Conservation (phyloP, 2,797 vertebrate species). For the Ptychobarbus kaznakovi region DNA sequence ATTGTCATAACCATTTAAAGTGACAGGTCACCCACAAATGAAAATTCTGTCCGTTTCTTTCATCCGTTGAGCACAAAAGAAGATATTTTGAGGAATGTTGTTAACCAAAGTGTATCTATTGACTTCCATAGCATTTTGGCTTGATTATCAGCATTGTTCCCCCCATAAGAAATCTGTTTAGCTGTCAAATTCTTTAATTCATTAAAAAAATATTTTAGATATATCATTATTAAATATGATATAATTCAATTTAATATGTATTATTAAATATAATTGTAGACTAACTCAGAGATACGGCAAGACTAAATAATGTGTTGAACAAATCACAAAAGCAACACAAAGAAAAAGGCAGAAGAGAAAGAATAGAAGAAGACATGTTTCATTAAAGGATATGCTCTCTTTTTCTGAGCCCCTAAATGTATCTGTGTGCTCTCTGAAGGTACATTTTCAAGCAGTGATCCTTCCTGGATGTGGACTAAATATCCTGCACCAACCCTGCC, state of each 20-base stretch:
- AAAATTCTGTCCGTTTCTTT: not conserved
- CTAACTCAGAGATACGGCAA: not conserved
- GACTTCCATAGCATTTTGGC: not conserved
- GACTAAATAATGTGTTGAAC: not conserved
- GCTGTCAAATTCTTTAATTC: not conserved
- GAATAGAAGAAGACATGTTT: conserved; percentile 49
- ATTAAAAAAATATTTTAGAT: no score
- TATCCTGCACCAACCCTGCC: conserved; percentile 49
- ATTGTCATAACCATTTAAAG: not conserved
- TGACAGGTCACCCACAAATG: not conserved
- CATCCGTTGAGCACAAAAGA: not conserved
- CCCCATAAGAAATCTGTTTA: not conserved
- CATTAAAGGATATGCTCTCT: conserved; percentile 56
- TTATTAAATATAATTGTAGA: not conserved
- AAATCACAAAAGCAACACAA: conserved; percentile 23
- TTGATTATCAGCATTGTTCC: not conserved
- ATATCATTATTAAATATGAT: not conserved
- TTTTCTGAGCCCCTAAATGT: conserved; percentile 28
- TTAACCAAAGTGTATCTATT: no score
- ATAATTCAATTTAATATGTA: not conserved
- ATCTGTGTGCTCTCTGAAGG: conserved; percentile 29
- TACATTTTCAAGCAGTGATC: conserved; percentile 56
- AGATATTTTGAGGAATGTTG: no score
- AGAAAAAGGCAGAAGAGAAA: conserved; percentile 13
- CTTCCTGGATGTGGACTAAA: conserved; percentile 61